Conservation (phyloP, 2,888 invertebrate genomes). For the Thymelicus acteon region DNA sequence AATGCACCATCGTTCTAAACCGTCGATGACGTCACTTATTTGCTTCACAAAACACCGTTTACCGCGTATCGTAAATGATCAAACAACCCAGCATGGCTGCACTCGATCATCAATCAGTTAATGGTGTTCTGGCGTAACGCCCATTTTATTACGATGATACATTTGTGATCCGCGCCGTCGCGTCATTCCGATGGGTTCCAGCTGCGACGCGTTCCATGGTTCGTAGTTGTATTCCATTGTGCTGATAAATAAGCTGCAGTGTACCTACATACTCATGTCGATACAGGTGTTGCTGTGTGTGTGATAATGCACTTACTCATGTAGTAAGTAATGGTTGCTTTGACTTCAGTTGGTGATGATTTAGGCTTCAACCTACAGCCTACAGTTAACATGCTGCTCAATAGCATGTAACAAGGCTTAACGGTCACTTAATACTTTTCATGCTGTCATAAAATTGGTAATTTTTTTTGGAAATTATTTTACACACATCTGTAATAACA, state of each 20-base stretch:
- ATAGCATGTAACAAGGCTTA: too few relatives aligned
- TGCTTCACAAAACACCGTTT: not conserved
- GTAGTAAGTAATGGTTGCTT: too few relatives aligned
- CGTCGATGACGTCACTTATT: not conserved
- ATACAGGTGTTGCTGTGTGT: not conserved
- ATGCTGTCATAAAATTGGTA: too few relatives aligned
- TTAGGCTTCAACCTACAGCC: too few relatives aligned
- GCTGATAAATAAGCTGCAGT: not conserved
- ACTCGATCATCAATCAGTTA: slow-evolving; percentile 41
- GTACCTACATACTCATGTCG: not conserved
- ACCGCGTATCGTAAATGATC: not conserved
- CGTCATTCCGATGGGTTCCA: slow-evolving; percentile 34
- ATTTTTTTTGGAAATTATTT: too few relatives aligned
- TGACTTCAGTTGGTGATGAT: too few relatives aligned
- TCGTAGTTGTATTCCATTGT: slow-evolving; percentile 12
- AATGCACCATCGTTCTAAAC: too few relatives aligned
- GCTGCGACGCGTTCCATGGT: slow-evolving; percentile 23
- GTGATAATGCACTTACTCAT: not conserved
- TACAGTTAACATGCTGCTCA: too few relatives aligned
- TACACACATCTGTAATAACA: too few relatives aligned
- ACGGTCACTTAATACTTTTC: too few relatives aligned
- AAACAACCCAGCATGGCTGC: not conserved
- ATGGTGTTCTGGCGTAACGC: slow-evolving; percentile 42
- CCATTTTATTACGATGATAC: slow-evolving; percentile 45
- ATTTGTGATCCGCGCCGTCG: slow-evolving; percentile 45